phyloP scores from a whole-genome alignment of 2,888 invertebrate genomes.

The Tiphia femorata region DNA sequence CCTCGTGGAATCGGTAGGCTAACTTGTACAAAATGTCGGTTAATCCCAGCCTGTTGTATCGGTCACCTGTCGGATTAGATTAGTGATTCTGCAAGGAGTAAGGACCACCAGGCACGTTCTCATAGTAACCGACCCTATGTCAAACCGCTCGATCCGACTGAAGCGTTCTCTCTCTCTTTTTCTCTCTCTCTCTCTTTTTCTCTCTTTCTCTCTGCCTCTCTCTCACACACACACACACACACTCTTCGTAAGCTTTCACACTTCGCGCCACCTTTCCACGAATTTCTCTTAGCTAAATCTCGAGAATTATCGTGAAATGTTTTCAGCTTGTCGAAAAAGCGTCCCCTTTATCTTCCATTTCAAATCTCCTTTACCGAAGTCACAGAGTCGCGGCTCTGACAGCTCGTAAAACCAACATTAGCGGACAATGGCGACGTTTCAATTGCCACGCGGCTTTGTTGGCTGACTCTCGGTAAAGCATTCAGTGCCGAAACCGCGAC shows the following conservation, averaged over 20 bases:
- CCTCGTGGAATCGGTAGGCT: constrained; percentile 52
- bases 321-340: too few relatives aligned
- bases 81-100: constrained; percentile 46
- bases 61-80: constrained; percentile 62
- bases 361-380: constrained; percentile 33
- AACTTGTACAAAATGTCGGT: constrained; percentile 59
- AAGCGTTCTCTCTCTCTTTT: constrained; percentile 18
- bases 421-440: constrained; percentile 55
- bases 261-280: too few relatives aligned
- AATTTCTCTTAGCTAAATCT: too few relatives aligned
- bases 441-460: too few relatives aligned
- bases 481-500: constrained; percentile 52
- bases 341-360: constrained; percentile 21
- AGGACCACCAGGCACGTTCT: constrained; percentile 55
- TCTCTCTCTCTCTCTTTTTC: constrained; percentile 8
- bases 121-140: constrained; percentile 53
- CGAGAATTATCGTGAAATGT: too few relatives aligned
- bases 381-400: constrained; percentile 52
- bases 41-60: constrained; percentile 54
- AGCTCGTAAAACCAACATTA: constrained; percentile 60
- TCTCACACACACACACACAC: too few relatives aligned
- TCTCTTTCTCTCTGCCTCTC: too few relatives aligned
- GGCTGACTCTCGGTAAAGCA: too few relatives aligned
- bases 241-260: too few relatives aligned
- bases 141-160: constrained; percentile 30